A percentile compares a stretch with the other conserved stretches of the same genome.
Evolutionary conservation across 2,797 vertebrate species (phyloP).

Genomic region (Rhinoraja longicauda): DNA sequence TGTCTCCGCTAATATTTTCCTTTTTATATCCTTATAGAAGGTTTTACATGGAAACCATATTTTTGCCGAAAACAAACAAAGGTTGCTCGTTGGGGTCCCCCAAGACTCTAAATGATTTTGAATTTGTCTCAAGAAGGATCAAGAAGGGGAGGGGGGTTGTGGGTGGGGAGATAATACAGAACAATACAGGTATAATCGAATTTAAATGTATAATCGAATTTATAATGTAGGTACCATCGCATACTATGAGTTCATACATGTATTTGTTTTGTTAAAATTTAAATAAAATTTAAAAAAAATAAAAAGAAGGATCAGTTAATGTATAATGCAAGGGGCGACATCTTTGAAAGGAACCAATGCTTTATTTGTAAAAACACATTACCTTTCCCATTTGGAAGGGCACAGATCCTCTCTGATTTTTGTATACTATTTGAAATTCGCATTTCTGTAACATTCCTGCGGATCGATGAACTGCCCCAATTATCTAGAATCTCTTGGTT

Average conservation of each 20-base stretch:
- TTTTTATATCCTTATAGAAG: no score
- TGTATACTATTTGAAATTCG: background rate
- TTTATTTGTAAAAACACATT: background rate
- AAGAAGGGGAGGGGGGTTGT: no score
- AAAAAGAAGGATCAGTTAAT: background rate
- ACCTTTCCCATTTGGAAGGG: background rate
- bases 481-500: background rate
- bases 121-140: background rate
- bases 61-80: background rate
- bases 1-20: no score
- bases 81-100: background rate
- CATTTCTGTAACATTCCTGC: background rate
- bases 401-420: background rate
- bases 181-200: no score
- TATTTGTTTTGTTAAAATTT: no score
- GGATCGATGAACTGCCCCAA: background rate
- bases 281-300: no score
- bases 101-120: background rate
- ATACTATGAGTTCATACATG: no score
- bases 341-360: background rate
- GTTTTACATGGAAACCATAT: background rate
- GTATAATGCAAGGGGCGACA: background rate
- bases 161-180: no score
- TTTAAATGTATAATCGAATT: no score
- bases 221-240: no score